A percentile compares a stretch with the other conserved stretches of the same genome.
These are phyloP conservation scores for Xiphophorus birchmanni DNA, from an alignment of 2,797 vertebrate genomes.

Conservation along the genomic window DNA sequence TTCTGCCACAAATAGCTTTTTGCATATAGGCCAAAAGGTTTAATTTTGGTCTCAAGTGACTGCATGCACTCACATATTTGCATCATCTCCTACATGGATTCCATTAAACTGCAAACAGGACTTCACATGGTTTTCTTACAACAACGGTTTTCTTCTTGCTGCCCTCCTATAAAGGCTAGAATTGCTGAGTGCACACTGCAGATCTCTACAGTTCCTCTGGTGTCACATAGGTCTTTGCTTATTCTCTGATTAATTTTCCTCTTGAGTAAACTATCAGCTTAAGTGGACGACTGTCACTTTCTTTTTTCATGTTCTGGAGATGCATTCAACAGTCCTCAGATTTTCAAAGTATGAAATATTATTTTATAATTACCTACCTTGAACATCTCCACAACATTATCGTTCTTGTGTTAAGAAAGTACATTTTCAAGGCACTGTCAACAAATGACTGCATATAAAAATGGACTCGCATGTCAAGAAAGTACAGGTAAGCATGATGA, in stretches of 20 bases:
- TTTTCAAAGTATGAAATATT: not conserved
- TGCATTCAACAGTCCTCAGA: not conserved
- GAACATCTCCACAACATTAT: not conserved
- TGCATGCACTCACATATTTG: not conserved
- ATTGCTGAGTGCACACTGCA: not conserved
- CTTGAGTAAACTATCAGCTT: not conserved
- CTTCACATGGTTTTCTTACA: not conserved
- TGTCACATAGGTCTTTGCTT: not conserved
- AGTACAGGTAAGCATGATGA: slow-evolving; percentile 1
- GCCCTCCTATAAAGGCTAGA: not conserved
- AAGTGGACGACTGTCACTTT: not conserved
- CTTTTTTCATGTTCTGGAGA: not conserved
- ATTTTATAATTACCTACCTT: not conserved
- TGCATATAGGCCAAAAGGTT: not conserved
- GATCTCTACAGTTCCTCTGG: not conserved
- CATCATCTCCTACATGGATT: not conserved
- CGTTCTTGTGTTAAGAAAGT: not conserved
- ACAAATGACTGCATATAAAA: not conserved
- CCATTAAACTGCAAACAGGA: not conserved
- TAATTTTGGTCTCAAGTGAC: not conserved
- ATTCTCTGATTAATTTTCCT: not conserved
- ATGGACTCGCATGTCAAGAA: not conserved
- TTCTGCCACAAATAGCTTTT: not conserved
- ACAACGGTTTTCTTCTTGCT: not conserved
- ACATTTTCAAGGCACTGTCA: not conserved